phyloP scores from a whole-genome alignment of 2,797 vertebrate species.

The Hydrocynus forskahlii region DNA sequence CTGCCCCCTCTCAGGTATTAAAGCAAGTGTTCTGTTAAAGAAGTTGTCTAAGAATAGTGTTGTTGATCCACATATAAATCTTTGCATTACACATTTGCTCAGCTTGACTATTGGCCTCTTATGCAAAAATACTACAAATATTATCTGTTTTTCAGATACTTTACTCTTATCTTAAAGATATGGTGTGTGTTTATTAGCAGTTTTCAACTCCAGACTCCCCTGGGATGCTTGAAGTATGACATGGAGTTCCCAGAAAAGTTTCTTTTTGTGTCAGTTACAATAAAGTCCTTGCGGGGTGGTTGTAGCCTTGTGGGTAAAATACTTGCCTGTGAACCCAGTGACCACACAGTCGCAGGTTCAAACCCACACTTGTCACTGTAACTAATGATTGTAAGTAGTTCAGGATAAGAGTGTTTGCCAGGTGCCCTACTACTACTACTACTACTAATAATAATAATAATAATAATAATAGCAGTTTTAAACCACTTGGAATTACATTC shows the following conservation, averaged over 20 bases:
- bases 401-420: too few relatives aligned
- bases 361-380: too few relatives aligned
- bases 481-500: too few relatives aligned
- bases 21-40: slow-evolving; percentile 13
- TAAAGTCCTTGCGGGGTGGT: not conserved
- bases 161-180: slow-evolving; percentile 1
- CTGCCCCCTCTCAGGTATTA: slow-evolving; percentile 55
- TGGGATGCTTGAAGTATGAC: not conserved
- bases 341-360: too few relatives aligned
- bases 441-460: too few relatives aligned
- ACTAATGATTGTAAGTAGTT: too few relatives aligned
- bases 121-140: not conserved
- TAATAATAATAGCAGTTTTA: too few relatives aligned
- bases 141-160: not conserved
- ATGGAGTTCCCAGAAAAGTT: too few relatives aligned
- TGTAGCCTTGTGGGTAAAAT: too few relatives aligned
- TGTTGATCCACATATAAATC: slow-evolving; percentile 5
- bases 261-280: not conserved
- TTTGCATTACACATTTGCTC: not conserved
- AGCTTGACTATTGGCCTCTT: not conserved
- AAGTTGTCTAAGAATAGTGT: not conserved
- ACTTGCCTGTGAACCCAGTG: too few relatives aligned
- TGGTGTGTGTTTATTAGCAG: not conserved
- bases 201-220: not conserved
- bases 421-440: too few relatives aligned